phyloP scores from a whole-genome alignment of 2,888 invertebrate species.

The Oxyteleia sp. region DNA sequence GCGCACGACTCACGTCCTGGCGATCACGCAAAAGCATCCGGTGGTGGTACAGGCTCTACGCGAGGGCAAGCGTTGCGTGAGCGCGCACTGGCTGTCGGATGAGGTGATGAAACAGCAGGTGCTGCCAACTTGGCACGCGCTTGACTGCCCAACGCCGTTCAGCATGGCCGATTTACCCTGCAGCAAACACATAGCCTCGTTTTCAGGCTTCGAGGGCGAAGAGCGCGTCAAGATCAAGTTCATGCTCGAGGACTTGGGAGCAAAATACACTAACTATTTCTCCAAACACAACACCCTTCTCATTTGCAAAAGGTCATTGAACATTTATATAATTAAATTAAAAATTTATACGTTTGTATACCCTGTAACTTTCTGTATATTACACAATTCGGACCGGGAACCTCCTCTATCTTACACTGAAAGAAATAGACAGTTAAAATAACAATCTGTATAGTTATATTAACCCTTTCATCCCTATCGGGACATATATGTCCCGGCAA shows the following conservation, averaged over 20 bases:
- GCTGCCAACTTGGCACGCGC: constrained; percentile 96
- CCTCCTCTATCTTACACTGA: too few species aligned
- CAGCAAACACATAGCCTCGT: constrained; percentile 92
- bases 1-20: constrained; percentile 96
- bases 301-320: constrained; percentile 91
- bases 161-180: constrained; percentile 92
- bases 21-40: constrained; percentile 96
- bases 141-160: constrained; percentile 95
- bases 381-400: too few species aligned
- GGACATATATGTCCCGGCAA: too few species aligned
- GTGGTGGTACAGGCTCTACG: constrained; percentile 94
- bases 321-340: too few species aligned
- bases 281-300: constrained; percentile 93
- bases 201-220: constrained; percentile 96
- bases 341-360: too few species aligned
- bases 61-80: constrained; percentile 92
- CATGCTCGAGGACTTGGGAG: constrained; percentile 95
- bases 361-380: too few species aligned
- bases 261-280: constrained; percentile 93
- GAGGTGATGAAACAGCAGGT: constrained; percentile 95
- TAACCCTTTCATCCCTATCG: too few species aligned
- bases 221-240: constrained; percentile 94
- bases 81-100: constrained; percentile 97
- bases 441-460: too few species aligned
- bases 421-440: too few species aligned